Evolutionary conservation across 2,113 vertebrate species (phyloP), one percentile per base, ranked within the genome.

Genomic region (Paradoxurus hermaphroditus): DNA sequence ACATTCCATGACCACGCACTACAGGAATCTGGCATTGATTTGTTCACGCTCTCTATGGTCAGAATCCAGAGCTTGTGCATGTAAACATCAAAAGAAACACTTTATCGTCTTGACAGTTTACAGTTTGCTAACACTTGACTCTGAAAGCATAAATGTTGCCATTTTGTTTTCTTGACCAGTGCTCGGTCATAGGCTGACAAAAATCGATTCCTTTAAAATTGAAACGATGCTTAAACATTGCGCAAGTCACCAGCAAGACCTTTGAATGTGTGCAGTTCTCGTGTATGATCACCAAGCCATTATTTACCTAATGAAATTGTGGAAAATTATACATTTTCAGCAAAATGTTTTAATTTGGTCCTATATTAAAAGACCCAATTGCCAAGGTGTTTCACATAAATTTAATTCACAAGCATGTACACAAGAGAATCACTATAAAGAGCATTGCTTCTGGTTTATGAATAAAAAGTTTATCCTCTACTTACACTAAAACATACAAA

Each of bases 401-500:
- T 98, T 98, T 94, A 98, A 98, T 98, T 99, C 99, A 99, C 99
- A 99, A 99, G 98, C 98, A 99, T 98, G 97, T 99, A 98, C 98
- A 99, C 98, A 99, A 98, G 98, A 98, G 98, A 99, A 99, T 97
- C 98, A 99, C 99, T 98, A 98, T 98, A 99, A 97, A 98, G 96
- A 95, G 99, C 99, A 98, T 98, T 98, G 99, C 98, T 98, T 98
- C 97, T 98, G 98, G 97, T 98, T 98, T 99, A 99, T 98, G 98
- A 99, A 98, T 99, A 99, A 99, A 99, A 99, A 99, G 98, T 99
- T 99, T 99, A 99, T 97, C 98, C 98, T 98, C 99, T 99, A 99
- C 98, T 99, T 99, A 99, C 98, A 98, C 99, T 99, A 99, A 99
- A 99, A 99, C 99, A 99, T 99, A 99, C 98, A 99, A 99, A 99